These are phyloP conservation scores for Chaetodon trifascialis DNA, from an alignment of 2,113 vertebrate species.

Conservation along the genomic window DNA sequence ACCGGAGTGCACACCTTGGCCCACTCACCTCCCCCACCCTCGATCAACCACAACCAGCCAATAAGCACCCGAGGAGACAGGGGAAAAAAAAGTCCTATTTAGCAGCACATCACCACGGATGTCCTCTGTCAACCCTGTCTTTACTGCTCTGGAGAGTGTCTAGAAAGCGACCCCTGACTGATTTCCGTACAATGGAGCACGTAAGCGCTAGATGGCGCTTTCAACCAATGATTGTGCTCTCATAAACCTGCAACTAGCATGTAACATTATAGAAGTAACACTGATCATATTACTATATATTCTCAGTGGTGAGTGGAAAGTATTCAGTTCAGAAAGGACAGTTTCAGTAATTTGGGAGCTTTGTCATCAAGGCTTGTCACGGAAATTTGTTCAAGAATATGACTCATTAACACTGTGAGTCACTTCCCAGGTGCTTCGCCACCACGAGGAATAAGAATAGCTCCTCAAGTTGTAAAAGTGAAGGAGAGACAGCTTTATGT, in stretches of 20 bases:
- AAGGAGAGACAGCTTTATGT: background rate
- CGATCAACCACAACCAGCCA: conserved; percentile 7
- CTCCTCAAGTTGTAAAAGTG: background rate
- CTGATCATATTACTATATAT: background rate
- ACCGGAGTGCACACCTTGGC: conserved; percentile 15
- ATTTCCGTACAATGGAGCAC: rapidly evolving
- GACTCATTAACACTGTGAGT: conserved; percentile 47
- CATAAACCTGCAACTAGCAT: too few species aligned
- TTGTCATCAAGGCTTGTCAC: background rate
- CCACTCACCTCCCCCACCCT: conserved; percentile 6
- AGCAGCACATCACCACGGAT: background rate
- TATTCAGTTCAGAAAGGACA: background rate
- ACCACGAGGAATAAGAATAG: background rate
- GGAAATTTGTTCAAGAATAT: background rate
- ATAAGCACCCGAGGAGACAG: background rate
- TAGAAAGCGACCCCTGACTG: rapidly evolving
- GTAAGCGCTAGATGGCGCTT: conserved; percentile 66
- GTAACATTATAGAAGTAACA: background rate
- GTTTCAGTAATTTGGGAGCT: background rate
- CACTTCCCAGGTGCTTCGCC: conserved; percentile 18
- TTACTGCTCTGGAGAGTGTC: too few species aligned
- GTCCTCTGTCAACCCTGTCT: background rate
- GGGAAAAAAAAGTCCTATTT: too few species aligned
- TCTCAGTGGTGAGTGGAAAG: too few species aligned
- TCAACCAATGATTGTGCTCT: background rate